Conservation (phyloP, 2,888 invertebrate species). For the Diaprepes abbreviatus region DNA sequence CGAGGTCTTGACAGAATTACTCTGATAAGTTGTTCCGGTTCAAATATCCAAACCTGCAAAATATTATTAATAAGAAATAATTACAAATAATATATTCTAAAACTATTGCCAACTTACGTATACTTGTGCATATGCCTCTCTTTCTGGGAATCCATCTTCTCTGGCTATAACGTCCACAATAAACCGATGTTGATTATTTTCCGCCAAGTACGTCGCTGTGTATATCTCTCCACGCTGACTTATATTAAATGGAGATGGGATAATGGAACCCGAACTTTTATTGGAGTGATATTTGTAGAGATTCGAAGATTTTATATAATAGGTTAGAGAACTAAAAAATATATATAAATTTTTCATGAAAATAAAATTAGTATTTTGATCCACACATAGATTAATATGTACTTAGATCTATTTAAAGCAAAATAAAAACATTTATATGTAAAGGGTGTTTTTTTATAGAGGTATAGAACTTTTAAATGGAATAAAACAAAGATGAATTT, state of each 20-base stretch:
- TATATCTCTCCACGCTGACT: conserved; percentile 79
- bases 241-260: conserved; percentile 89
- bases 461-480: too few species aligned
- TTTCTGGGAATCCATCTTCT: conserved; percentile 83
- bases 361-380: too few species aligned
- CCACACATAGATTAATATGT: too few species aligned
- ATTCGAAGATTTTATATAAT: conserved; percentile 86
- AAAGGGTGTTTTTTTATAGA: too few species aligned
- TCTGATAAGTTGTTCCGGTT: conserved; percentile 85
- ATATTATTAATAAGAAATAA: too few species aligned
- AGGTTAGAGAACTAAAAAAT: conserved; percentile 77
- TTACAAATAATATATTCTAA: too few species aligned
- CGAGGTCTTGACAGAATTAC: conserved; percentile 88
- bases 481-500: too few species aligned
- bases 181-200: conserved; percentile 91
- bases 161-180: conserved; percentile 87
- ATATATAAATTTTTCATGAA: too few species aligned
- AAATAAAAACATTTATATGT: too few species aligned
- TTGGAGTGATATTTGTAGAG: conserved; percentile 84
- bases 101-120: conserved; percentile 78
- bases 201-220: conserved; percentile 87
- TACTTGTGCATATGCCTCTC: conserved; percentile 82
- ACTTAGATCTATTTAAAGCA: too few species aligned
- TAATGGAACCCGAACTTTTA: conserved; percentile 85
- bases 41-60: conserved; percentile 89